A percentile compares a stretch with the other conserved stretches of the same genome.
Evolutionary conservation across 2,888 invertebrate genomes (phyloP).

Genomic region (Odontothrips loti): DNA sequence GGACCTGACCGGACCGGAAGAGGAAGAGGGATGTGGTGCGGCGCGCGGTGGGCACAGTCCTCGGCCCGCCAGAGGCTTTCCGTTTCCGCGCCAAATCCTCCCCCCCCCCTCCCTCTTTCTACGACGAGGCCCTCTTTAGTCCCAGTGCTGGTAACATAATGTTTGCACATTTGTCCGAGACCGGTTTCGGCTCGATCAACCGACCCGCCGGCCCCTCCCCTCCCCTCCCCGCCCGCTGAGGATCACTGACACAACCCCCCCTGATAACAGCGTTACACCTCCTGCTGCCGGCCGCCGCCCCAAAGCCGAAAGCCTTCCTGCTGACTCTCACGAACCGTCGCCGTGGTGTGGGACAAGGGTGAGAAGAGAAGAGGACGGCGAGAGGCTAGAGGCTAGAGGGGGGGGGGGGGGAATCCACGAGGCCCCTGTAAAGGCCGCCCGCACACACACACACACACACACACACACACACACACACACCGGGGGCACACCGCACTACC

Average conservation of each 20-base stretch:
- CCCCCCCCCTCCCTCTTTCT: no score
- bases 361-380: no score
- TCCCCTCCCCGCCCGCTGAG: not conserved
- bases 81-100: no score
- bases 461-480: no score
- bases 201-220: not conserved
- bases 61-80: no score
- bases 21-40: no score
- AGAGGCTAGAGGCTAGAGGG: not conserved
- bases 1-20: no score
- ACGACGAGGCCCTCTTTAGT: no score
- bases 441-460: no score
- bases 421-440: no score
- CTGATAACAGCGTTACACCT: not conserved
- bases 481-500: not conserved
- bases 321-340: not conserved
- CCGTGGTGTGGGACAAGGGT: not conserved
- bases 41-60: no score
- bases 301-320: not conserved
- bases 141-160: not conserved
- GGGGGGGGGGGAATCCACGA: not conserved
- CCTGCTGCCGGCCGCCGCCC: not conserved
- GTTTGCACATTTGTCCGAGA: conserved; percentile 17
- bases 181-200: not conserved
- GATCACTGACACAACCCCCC: not conserved